phyloP scores from a whole-genome alignment of 1,140 invertebrate species.

The Rhagoletis pomonella region DNA sequence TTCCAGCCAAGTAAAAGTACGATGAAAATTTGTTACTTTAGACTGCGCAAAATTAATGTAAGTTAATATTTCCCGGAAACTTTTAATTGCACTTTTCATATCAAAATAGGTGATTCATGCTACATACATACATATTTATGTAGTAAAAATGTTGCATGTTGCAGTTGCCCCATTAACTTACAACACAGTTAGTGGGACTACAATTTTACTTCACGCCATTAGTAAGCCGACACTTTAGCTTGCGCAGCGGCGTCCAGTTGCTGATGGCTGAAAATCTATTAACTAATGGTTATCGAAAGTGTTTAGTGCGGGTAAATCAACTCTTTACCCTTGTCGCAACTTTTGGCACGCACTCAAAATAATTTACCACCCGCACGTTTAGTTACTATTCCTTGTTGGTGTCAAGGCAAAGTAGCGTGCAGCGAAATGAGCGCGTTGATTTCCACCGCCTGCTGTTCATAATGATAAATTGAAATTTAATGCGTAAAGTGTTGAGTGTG shows the following conservation, averaged over 20 bases:
- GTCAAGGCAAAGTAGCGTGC: too few species aligned
- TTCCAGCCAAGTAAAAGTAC: neutral
- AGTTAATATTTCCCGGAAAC: neutral
- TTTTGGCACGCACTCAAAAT: neutral
- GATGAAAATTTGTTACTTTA: neutral
- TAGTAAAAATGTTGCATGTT: too few species aligned
- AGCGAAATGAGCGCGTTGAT: too few species aligned
- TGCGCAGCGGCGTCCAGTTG: neutral
- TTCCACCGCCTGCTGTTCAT: neutral
- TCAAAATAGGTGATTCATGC: neutral
- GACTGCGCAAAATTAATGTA: neutral
- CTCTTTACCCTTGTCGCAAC: neutral
- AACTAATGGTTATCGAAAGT: neutral
- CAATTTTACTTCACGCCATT: neutral
- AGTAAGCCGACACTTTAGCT: neutral
- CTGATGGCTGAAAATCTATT: neutral
- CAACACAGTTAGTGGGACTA: too few species aligned
- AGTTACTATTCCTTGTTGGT: too few species aligned
- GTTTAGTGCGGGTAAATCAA: neutral
- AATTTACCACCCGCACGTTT: neutral
- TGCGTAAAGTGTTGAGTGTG: neutral
- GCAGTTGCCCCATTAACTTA: too few species aligned
- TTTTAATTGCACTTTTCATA: slow-evolving; percentile 33
- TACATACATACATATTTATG: too few species aligned
- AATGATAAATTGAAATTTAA: slow-evolving; percentile 9